Evolutionary conservation across 2,888 invertebrate species (phyloP).

Genomic region (Netelia virgata): DNA sequence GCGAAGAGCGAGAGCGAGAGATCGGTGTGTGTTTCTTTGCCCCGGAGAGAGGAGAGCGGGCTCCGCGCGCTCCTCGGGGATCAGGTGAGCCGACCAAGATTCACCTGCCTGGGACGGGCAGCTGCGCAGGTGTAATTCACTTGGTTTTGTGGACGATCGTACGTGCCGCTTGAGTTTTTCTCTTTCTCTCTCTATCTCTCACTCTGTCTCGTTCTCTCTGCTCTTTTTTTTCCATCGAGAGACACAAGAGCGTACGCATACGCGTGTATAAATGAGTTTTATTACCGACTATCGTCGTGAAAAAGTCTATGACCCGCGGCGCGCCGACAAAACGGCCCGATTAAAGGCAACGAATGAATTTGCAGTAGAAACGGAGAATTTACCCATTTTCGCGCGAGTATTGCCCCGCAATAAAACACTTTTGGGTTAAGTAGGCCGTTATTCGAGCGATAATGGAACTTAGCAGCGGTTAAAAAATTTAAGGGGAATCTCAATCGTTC

Average conservation of each 20-base stretch:
- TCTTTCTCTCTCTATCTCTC: slow-evolving; percentile 64
- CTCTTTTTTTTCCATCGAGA: slow-evolving; percentile 6
- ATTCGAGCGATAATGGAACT: not conserved
- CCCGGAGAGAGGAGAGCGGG: slow-evolving; percentile 63
- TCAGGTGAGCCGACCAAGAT: slow-evolving; percentile 82
- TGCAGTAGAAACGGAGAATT: slow-evolving; percentile 55
- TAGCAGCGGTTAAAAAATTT: not conserved
- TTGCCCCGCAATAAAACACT: slow-evolving; percentile 60
- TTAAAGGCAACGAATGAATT: slow-evolving; percentile 67
- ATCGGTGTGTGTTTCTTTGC: slow-evolving; percentile 74
- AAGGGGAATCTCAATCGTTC: not conserved
- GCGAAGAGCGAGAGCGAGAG: slow-evolving; percentile 59
- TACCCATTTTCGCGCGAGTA: slow-evolving; percentile 44
- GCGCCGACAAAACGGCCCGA: slow-evolving; percentile 53
- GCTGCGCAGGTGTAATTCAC: slow-evolving; percentile 84
- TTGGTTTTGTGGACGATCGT: slow-evolving; percentile 79
- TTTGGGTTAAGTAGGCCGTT: slow-evolving; percentile 49
- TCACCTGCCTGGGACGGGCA: slow-evolving; percentile 82
- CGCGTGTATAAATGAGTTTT: slow-evolving; percentile 19
- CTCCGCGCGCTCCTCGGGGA: slow-evolving; percentile 60
- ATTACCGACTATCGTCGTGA: slow-evolving; percentile 43
- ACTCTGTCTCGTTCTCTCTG: slow-evolving; percentile 43
- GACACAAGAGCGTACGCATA: slow-evolving; percentile 27
- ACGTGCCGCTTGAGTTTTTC: slow-evolving; percentile 71
- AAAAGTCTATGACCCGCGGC: slow-evolving; percentile 51